Conservation (phyloP, 2,797 vertebrate genomes). For the Amblyraja radiata region DNA sequence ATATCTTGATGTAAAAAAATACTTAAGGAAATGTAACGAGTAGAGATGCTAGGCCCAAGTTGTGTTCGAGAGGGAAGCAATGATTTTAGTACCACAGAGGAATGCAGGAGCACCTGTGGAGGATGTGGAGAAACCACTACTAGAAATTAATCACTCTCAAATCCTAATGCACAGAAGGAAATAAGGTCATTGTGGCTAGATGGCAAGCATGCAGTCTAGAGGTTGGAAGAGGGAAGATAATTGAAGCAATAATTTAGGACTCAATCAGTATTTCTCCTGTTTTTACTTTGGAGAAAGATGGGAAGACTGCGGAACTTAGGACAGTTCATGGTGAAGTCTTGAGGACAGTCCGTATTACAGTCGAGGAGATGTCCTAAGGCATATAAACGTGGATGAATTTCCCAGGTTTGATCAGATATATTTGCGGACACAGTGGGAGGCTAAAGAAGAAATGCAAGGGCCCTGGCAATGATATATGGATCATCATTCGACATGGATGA, state of each 20-base stretch:
- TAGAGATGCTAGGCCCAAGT: background rate
- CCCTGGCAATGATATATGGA: too few relatives aligned
- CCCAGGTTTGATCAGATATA: too few relatives aligned
- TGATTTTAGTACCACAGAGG: background rate
- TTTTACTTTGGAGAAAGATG: too few relatives aligned
- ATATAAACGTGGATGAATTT: too few relatives aligned
- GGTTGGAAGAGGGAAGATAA: background rate
- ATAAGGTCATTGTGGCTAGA: background rate
- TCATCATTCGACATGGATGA: too few relatives aligned
- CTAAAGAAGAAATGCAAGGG: too few relatives aligned
- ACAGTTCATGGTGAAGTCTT: too few relatives aligned
- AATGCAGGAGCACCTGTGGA: background rate
- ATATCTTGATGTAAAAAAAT: background rate
- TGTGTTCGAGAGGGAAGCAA: background rate
- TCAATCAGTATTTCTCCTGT: too few relatives aligned
- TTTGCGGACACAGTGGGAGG: too few relatives aligned
- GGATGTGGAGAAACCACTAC: background rate
- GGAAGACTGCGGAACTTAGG: too few relatives aligned
- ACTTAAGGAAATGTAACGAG: background rate
- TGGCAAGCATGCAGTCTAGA: background rate
- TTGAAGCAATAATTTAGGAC: background rate
- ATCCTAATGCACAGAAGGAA: background rate
- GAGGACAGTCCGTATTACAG: too few relatives aligned
- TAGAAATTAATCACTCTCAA: background rate
- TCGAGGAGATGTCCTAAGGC: too few relatives aligned